Conservation (phyloP, 64 coral and sea anemone genomes). For the Stichodactyla helianthus region DNA sequence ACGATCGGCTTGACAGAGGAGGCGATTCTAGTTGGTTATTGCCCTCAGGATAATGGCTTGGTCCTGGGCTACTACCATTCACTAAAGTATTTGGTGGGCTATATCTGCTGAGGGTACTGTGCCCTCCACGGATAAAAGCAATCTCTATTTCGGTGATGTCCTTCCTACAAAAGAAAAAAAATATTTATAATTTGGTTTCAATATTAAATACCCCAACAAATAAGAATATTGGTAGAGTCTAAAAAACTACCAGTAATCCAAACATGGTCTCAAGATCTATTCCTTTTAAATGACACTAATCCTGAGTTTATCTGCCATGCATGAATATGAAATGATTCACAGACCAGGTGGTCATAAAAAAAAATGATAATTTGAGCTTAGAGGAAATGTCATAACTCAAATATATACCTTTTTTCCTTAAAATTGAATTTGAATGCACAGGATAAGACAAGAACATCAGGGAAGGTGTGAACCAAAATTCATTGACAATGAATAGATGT, state of each 20-base stretch:
- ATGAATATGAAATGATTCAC: background rate
- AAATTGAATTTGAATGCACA: background rate
- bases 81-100: constrained; percentile 6
- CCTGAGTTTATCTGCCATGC: background rate
- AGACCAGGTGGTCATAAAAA: background rate
- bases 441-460: background rate
- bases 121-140: constrained; percentile 22
- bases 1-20: constrained; percentile 32
- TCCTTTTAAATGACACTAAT: background rate
- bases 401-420: background rate
- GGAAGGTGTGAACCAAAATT: background rate
- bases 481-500: background rate
- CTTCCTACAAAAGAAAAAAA: background rate
- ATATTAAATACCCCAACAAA: background rate
- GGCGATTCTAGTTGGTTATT: background rate
- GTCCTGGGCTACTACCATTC: background rate
- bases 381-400: background rate
- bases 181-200: background rate
- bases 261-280: background rate
- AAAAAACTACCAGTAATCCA: background rate
- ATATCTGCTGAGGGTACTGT: background rate
- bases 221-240: background rate
- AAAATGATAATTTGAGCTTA: background rate
- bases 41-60: background rate
- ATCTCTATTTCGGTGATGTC: constrained; percentile 17